These are phyloP conservation scores for Fragum whitleyi DNA, from an alignment of 2,888 invertebrate genomes.

Conservation along the genomic window DNA sequence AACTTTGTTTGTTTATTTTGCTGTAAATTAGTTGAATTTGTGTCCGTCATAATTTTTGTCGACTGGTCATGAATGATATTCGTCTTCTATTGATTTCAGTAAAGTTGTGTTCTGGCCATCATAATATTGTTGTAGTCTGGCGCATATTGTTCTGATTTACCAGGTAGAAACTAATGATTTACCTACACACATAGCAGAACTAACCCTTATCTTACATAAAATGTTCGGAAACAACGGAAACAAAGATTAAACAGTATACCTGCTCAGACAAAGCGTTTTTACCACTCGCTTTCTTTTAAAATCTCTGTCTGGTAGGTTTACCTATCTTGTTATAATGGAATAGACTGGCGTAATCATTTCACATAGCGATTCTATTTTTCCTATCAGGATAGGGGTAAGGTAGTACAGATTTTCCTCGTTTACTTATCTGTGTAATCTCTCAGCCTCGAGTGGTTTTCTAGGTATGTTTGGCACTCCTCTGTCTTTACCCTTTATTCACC, in stretches of 20 bases:
- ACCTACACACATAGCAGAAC: not conserved
- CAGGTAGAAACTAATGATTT: conserved; percentile 2
- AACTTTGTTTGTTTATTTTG: too few relatives aligned
- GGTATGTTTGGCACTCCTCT: conserved; percentile 13
- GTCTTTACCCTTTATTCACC: not conserved
- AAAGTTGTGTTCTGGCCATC: not conserved
- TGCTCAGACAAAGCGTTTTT: not conserved
- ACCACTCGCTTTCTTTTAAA: not conserved
- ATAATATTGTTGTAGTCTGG: not conserved
- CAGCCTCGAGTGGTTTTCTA: not conserved
- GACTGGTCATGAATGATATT: too few relatives aligned
- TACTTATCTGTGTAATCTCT: conserved; percentile 21
- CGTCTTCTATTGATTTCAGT: too few relatives aligned
- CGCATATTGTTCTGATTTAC: conserved; percentile 26
- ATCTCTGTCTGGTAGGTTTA: not conserved
- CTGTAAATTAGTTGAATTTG: too few relatives aligned
- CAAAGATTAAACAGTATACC: not conserved
- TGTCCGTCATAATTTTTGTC: not conserved
- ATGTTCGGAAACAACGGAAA: not conserved
- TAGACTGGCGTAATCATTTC: not conserved
- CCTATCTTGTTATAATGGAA: not conserved
- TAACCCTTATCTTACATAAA: not conserved
- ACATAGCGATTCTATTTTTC: not conserved
- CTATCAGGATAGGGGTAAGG: conserved; percentile 1
- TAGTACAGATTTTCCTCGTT: conserved; percentile 3